Evolutionary conservation across 92 coral and sea anemone genomes (phyloP).

Genomic region (Diadumene lineata): DNA sequence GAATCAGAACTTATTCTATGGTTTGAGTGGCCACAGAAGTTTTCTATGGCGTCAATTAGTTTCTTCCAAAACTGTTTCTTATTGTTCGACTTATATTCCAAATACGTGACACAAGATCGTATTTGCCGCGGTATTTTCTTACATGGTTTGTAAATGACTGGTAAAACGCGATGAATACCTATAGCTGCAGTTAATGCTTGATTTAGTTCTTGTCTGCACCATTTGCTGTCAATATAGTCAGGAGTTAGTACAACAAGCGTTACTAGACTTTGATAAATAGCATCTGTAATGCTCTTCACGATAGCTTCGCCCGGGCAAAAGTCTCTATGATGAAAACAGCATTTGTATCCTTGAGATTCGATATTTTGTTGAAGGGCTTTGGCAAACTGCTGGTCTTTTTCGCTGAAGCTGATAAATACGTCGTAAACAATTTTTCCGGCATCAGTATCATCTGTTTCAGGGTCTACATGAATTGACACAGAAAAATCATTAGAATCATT

Average conservation of each 20-base stretch:
- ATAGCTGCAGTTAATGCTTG: conserved; percentile 59
- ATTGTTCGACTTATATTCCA: conserved; percentile 54
- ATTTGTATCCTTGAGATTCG: conserved; percentile 62
- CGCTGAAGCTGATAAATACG: conserved; percentile 83
- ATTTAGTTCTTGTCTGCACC: conserved; percentile 73
- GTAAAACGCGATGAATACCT: conserved; percentile 49
- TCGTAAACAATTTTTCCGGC: conserved; percentile 54
- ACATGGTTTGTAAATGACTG: conserved; percentile 60
- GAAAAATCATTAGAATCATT: conserved; percentile 18
- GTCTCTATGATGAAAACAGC: conserved; percentile 78
- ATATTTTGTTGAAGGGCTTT: conserved; percentile 54
- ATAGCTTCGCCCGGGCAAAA: conserved; percentile 76
- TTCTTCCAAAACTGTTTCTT: background rate
- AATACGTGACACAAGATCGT: conserved; percentile 44
- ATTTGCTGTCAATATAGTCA: conserved; percentile 65
- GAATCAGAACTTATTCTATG: background rate
- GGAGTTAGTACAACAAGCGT: conserved; percentile 83
- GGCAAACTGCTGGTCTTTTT: conserved; percentile 71
- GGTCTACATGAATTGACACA: too few relatives aligned
- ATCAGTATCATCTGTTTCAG: too few relatives aligned
- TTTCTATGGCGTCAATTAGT: background rate
- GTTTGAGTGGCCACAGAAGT: background rate
- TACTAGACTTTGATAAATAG: conserved; percentile 67
- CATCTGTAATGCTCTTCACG: conserved; percentile 71
- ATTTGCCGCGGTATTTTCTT: conserved; percentile 39